A percentile compares a stretch with the other conserved stretches of the same genome.
These are phyloP conservation scores for Cryptocephalus moraei DNA, from an alignment of 2,888 invertebrate genomes.

Conservation along the genomic window DNA sequence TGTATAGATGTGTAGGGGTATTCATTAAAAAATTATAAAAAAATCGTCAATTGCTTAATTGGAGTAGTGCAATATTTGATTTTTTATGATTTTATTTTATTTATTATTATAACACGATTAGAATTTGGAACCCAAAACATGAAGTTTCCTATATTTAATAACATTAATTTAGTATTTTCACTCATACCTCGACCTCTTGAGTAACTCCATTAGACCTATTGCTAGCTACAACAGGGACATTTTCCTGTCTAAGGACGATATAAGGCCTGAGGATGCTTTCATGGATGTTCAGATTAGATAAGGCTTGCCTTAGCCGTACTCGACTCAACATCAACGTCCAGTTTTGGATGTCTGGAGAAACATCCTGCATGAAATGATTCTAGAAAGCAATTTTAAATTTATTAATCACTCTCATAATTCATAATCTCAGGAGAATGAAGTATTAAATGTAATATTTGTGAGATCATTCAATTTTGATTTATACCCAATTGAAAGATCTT, in stretches of 20 bases:
- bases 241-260: conserved; percentile 20
- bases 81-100: no score
- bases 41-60: no score
- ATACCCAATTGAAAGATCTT: background rate
- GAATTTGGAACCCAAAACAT: background rate
- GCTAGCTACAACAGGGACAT: background rate
- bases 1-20: no score
- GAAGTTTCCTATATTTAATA: background rate
- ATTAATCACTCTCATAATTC: background rate
- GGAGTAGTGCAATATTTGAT: no score
- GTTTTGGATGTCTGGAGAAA: conserved; percentile 29
- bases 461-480: conserved; percentile 1
- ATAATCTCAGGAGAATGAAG: background rate
- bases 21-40: no score
- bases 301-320: conserved; percentile 24
- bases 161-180: background rate
- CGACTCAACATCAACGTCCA: conserved; percentile 30
- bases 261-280: conserved; percentile 28
- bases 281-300: conserved; percentile 26
- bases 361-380: conserved; percentile 28
- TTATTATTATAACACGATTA: no score
- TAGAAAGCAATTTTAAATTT: conserved; percentile 11
- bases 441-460: background rate
- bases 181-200: conserved; percentile 15
- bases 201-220: conserved; percentile 3